Evolutionary conservation across 2,113 vertebrate species (phyloP), one percentile per base, ranked within the genome.

Genomic region (Rhinogobius similis): DNA sequence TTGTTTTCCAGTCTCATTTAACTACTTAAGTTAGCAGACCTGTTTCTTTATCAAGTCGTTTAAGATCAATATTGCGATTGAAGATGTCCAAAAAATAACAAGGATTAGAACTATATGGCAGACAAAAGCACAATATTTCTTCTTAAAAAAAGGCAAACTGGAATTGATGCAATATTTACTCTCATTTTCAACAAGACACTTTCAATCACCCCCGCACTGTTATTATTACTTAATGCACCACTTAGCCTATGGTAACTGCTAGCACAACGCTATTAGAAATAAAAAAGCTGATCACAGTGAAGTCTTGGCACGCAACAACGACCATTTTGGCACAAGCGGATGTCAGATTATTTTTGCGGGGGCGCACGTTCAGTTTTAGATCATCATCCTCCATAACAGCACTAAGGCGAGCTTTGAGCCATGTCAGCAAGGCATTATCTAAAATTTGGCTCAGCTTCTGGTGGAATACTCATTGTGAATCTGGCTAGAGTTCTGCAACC

Each of bases 211-310:
- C 39, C 32, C 44, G 14, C 7, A 70, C 68, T 68, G 44, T 68
- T 23, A 46, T 70, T 20, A 55, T 50, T 73, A 68, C 67, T 70
- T 75, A 65, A 74, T 66, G 68, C 72, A 70, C 76, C 66, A 62
- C 68, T 77, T 67, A 72, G 21, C 36, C 59, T 87, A 76, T 44
- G 68, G 55, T 67, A 77, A 78, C 70, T 50, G 50, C 73, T 24
- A 74, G 76, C 78, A 70, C 65, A 76, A 74, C 43, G 23, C 32
- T 24, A 11, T 81, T 80, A 82, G 83, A 82, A n/a, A n/a, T n/a
- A n/a, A n/a, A 65, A 50, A 77, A 59, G 66, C 67, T 63, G 43
- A 82, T 74, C 70, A 69, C 73, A 68, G 52, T 48, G 29, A 70
- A 78, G 43, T 67, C 70, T 48, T 87, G 81, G 74, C 66, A 75